Evolutionary conservation across 2,113 vertebrate genomes (phyloP), one percentile per base, ranked within the genome.

Genomic region (Misgurnus anguillicaudatus): DNA sequence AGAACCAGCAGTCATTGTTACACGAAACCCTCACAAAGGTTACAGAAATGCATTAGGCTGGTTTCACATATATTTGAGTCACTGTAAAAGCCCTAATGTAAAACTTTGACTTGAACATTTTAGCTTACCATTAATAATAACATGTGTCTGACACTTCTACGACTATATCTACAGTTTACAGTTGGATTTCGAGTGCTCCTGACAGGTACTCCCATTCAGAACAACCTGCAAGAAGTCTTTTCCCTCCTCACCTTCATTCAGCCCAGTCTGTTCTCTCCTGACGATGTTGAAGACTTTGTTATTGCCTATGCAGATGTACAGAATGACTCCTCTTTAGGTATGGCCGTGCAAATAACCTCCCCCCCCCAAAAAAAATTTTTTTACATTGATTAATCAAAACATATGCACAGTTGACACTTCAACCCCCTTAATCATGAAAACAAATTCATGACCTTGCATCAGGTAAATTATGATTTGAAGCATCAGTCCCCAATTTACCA

Each of bases 191-290:
- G 84, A 57, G 87, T 98, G 36, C 90, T 98, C 55, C 86, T 99
- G 82, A 98, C 96, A 0, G 97, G 97, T 36, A 99, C 97, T 4
- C 97, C 97, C 6, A 89, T 98, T 86, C 97, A 99, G 93, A 99
- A 99, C 88, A 96, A 88, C 83, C 92, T 99, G 3, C 91, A 91
- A 80, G 97, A 98, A 71, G 92, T 99, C 73, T 96, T 97, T 88
- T 93, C 97, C 16, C 91, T 99, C 73, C 94, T 99, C 80, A 92
- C 86, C 84, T 94, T 97, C 87, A 92, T 97, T 85, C 95, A 97
- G 85, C 94, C 96, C 73, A 88, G 81, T 19, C 21, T 94, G 78
- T 99, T 98, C 75, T 81, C 92, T 4, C 76, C 80, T 31, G 90
- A 94, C 0, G 81, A 92, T 21, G 77, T 80, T 0, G 94, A 94